Conservation (phyloP, 2,113 vertebrate genomes). For the Puffinus mauretanicus region DNA sequence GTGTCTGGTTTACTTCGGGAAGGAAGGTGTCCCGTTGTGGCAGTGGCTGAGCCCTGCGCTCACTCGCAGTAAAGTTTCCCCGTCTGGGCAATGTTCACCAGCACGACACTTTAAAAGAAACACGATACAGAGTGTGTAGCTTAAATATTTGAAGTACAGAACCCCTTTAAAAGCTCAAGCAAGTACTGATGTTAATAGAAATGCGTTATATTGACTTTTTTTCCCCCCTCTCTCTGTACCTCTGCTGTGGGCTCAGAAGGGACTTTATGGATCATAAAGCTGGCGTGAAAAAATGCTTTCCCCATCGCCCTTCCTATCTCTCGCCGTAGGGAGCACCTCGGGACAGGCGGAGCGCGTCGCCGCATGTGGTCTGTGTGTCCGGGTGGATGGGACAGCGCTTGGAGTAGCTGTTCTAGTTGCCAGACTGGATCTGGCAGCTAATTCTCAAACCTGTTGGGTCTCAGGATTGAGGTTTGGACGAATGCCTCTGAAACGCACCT, state of each 20-base stretch:
- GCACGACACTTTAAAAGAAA: background rate
- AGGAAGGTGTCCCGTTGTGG: constrained; percentile 35
- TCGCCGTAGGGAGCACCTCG: background rate
- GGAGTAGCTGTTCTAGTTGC: background rate
- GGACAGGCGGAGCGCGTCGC: background rate
- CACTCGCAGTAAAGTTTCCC: background rate
- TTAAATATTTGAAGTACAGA: background rate
- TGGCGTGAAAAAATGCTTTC: background rate
- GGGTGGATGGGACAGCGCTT: background rate
- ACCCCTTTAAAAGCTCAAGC: background rate
- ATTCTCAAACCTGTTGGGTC: background rate
- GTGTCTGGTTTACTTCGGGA: constrained; percentile 15
- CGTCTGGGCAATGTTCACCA: constrained; percentile 1
- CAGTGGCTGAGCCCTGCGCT: background rate
- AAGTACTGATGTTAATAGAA: background rate
- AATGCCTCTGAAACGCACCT: background rate
- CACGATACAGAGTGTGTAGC: background rate
- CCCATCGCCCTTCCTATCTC: background rate
- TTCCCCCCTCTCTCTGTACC: accelerated
- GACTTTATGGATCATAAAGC: background rate
- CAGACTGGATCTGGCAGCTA: background rate
- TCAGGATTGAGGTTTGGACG: background rate
- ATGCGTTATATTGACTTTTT: background rate
- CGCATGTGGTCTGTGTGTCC: background rate
- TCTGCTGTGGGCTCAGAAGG: background rate